Conservation (phyloP, 2,113 vertebrate species). For the Cranoglanis bouderius region DNA sequence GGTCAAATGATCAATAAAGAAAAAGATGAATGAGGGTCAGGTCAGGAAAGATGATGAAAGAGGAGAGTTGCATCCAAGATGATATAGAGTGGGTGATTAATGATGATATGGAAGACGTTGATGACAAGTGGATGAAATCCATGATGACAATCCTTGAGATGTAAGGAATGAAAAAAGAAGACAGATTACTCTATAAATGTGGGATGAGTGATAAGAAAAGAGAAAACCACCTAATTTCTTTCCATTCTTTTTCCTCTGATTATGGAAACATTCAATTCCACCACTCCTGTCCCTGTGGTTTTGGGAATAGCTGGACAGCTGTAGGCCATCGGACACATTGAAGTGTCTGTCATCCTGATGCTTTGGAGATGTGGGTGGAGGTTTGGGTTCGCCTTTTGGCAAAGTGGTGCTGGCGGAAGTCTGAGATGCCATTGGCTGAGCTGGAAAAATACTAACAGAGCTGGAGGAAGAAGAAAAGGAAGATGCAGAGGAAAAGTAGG, state of each 20-base stretch:
- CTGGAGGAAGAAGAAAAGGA: constrained; percentile 59
- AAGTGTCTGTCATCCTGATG: constrained; percentile 6
- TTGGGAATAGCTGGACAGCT: neutral
- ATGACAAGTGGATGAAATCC: neutral
- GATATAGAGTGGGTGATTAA: neutral
- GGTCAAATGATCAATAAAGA: neutral
- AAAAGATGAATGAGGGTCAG: neutral
- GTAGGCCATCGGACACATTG: constrained; percentile 56
- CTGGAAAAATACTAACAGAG: constrained; percentile 55
- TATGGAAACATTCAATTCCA: constrained; percentile 33
- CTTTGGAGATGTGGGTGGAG: neutral
- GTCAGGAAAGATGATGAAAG: neutral
- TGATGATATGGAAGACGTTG: neutral
- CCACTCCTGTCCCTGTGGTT: constrained; percentile 18
- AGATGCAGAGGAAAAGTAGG: constrained; percentile 28
- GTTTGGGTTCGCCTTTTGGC: constrained; percentile 32
- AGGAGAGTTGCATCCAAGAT: neutral
- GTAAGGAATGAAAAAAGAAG: neutral
- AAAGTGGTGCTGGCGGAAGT: constrained; percentile 41
- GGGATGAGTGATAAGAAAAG: neutral
- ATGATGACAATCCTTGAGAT: neutral
- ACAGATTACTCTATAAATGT: neutral
- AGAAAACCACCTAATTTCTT: constrained; percentile 51
- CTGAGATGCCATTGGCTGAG: constrained; percentile 52
- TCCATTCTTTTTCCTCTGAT: constrained; percentile 49